Base-by-base conservation (phyloP, 2,888 invertebrate species). In the Nomada flava region DNA sequence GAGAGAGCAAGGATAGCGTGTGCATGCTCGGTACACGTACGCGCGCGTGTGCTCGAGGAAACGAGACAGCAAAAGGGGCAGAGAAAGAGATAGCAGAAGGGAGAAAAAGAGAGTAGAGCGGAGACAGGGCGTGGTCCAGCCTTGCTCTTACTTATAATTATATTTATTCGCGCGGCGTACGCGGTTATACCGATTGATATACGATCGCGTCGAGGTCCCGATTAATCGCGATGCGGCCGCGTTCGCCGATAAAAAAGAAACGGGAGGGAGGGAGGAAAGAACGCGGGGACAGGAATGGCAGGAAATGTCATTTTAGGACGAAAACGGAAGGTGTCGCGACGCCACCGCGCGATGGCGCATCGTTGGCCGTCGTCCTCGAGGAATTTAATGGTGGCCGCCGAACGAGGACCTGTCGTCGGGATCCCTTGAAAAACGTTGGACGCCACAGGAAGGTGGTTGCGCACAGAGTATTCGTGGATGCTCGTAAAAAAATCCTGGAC, bases 81-180 rank as follows among this genome's bases (percentile, higher is more conserved):
- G 47, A 23, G 60, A 67, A 55, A 47, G 62, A 73, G 55, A 60
- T 23, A 15, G 53, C 9, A 53, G 74, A 77, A 79, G 80, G 81
- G 88, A 88, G 86, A 89, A 89, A 90, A 85, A 90, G 91, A 91
- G 90, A 91, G 90, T 83, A 89, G 87, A 91, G 85, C 89, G 91
- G 92, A 91, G 92, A 93, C 93, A 92, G 93, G 93, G 93, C 93
- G 93, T 93, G 93, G 93, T 92, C 92, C 93, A 92, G 91, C 92
- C 92, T 93, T 92, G 92, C 92, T 91, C 91, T 90, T 90, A 92
- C 91, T 92, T 92, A 90, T 92, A 92, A 92, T 92, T 92, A 92
- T 91, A 91, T 90, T 92, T 92, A 92, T 91, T 91, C 91, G 84
- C 81, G 76, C 84, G 82, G 76, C 86, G 85, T 85, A 86, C 84